These are phyloP conservation scores for Lanistes nyassanus DNA, from an alignment of 1,140 invertebrate species.

Conservation along the genomic window DNA sequence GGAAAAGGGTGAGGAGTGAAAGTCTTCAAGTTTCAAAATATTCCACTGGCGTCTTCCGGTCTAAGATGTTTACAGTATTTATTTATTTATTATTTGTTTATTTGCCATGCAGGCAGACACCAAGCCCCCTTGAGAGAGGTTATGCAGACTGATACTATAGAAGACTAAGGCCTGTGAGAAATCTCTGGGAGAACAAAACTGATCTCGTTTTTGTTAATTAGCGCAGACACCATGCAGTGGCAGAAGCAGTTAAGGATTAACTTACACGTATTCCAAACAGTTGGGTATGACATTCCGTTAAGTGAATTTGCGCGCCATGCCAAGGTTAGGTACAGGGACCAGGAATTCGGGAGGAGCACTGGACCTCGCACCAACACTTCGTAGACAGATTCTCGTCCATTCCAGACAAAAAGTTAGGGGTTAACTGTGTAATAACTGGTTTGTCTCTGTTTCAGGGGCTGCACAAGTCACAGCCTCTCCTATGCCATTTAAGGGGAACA, in stretches of 20 bases:
- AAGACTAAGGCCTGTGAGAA: neutral
- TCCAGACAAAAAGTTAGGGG: neutral
- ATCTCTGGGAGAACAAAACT: too few relatives aligned
- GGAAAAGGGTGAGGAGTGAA: slow-evolving; percentile 21
- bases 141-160: neutral
- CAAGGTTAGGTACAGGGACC: too few relatives aligned
- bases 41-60: neutral
- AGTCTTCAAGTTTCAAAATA: neutral
- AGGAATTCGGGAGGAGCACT: too few relatives aligned
- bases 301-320: too few relatives aligned
- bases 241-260: too few relatives aligned
- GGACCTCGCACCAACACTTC: too few relatives aligned
- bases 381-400: too few relatives aligned
- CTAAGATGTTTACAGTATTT: neutral
- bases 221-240: too few relatives aligned
- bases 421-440: neutral
- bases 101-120: neutral
- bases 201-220: too few relatives aligned
- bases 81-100: neutral
- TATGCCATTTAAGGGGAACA: slow-evolving; percentile 8
- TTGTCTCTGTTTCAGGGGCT: neutral
- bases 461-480: slow-evolving; percentile 5
- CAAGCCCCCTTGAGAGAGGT: neutral
- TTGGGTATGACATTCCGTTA: too few relatives aligned
- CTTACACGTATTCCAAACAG: too few relatives aligned